Evolutionary conservation across 2,797 vertebrate species (phyloP), one percentile per base, ranked within the genome.

Genomic region (Dicrostonyx torquatus): DNA sequence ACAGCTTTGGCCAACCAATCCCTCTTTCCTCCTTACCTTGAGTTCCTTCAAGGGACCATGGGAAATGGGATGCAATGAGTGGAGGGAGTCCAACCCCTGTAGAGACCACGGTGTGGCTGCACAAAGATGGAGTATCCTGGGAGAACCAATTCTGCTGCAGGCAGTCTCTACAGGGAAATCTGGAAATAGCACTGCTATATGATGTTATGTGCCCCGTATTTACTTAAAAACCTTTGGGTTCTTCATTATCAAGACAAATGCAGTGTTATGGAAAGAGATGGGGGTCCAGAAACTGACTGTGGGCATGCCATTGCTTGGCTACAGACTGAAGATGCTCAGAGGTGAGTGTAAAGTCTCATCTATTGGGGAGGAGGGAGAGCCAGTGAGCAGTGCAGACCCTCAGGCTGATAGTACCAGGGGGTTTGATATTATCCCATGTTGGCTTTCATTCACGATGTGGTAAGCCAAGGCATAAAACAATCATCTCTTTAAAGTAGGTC

Each of bases 401-500:
- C 45, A 60, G 34, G 2, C 0, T 4, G 55, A 78, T 8, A 10
- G 0, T 22, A n/a, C 15, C 3, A 11, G 53, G 24, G 15, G 31
- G 48, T 88, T 37, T 53, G 37, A 31, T 68, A 40, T 26, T 8
- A 1, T 7, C 8, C 58, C 0, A 0, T 8, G 80, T 40, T 84
- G 50, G 17, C 40, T 79, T 34, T 40, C 18, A 13, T 50, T 68
- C 24, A 55, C 66, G 68, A 45, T 60, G 13, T 40, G 37, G 48
- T 40, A 37, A 72, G 68, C 53, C 26, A 20, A 12, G 24, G 10
- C 58, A 40, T 10, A 43, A 45, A 58, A 2, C 0, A 91, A 20
- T 12, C 4, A 6, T 62, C 48, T 91, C 87, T 90, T 73, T 34
- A 11, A 83, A 73, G 48, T 17, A n/a, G 34, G 40, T 58, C 79